Conservation (phyloP, 2,797 vertebrate genomes). For the Lepidocolaptes lacrymiger region DNA sequence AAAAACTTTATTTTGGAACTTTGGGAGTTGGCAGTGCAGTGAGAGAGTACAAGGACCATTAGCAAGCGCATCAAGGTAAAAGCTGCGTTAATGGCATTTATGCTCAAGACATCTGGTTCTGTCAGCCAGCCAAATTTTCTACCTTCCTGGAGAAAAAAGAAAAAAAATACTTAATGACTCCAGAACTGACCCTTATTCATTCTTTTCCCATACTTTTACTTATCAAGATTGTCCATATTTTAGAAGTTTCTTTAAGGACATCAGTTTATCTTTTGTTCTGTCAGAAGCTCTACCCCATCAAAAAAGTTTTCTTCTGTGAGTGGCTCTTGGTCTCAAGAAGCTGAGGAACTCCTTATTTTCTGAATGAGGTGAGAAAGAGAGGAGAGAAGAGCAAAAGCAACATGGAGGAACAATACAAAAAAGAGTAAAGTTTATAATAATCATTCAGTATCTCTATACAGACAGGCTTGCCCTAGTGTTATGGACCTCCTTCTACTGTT, state of each 20-base stretch:
- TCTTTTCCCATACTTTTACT: neutral
- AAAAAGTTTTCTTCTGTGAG: neutral
- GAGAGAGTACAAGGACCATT: neutral
- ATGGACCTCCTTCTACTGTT: neutral
- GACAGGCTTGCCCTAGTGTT: neutral
- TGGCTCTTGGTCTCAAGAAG: neutral
- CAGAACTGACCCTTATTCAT: neutral
- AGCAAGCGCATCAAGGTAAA: neutral
- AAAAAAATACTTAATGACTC: neutral
- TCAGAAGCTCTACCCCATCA: neutral
- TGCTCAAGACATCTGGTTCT: neutral
- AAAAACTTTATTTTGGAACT: neutral
- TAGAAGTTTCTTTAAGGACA: neutral
- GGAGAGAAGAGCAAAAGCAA: neutral
- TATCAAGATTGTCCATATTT: neutral
- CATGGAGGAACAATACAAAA: neutral
- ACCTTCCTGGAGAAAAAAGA: neutral
- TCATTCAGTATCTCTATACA: neutral
- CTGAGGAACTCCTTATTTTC: neutral
- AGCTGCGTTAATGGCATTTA: neutral
- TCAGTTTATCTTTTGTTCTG: neutral
- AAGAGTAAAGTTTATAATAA: neutral
- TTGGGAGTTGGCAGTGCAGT: neutral
- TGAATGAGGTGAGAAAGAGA: neutral
- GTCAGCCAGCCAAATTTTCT: neutral